Conservation (phyloP, 1,140 invertebrate genomes). For the Diabrotica virgifera region DNA sequence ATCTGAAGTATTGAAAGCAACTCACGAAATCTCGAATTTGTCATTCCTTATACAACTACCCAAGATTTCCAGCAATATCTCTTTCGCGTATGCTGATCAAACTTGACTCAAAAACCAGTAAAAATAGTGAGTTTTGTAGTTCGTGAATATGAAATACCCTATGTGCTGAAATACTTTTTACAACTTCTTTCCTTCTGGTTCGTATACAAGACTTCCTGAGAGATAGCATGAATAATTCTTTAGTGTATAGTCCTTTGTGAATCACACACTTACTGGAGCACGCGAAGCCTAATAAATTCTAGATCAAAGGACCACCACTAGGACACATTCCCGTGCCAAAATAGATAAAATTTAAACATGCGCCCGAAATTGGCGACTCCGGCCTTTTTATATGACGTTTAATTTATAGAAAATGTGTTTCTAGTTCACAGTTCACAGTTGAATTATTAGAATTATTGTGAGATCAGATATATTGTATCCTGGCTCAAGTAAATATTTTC, state of each 20-base stretch:
- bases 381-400: background rate
- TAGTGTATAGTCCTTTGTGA: background rate
- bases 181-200: background rate
- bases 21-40: too few species aligned
- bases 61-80: too few species aligned
- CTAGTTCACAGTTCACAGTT: background rate
- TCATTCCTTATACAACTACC: too few species aligned
- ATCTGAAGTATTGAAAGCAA: too few species aligned
- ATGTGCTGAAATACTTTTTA: too few species aligned
- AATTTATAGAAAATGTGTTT: constrained; percentile 1
- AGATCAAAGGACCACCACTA: constrained; percentile 1
- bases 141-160: too few species aligned
- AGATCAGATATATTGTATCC: too few species aligned
- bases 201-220: background rate
- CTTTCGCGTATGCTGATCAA: too few species aligned
- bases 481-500: too few species aligned
- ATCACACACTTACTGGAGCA: background rate
- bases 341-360: background rate
- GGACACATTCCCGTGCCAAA: background rate
- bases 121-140: too few species aligned
- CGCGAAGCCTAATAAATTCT: background rate
- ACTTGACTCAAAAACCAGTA: too few species aligned
- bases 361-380: background rate
- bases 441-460: too few species aligned
- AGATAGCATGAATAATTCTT: background rate